Base-by-base conservation (phyloP, 2,113 vertebrate species). In the Pelecanus crispus region DNA sequence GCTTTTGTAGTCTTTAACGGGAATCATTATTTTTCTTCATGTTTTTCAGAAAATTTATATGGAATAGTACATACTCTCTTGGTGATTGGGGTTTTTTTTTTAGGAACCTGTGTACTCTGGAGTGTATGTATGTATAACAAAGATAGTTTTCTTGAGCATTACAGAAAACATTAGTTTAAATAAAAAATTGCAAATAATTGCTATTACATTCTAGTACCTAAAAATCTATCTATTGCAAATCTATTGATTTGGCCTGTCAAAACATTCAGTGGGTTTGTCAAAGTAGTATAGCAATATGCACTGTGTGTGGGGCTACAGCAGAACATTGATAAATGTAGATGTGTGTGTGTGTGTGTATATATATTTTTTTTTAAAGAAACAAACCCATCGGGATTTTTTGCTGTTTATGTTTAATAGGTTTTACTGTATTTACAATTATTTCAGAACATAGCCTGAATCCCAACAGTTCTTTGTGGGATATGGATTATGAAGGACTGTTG, bases 361-460 rank as follows among this genome's bases (percentile, higher is more conserved):
- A 8, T 2, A 29, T 78, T 71, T 45, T 47, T 72, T 65, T 67
- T 68, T 62, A 29, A 77, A 34, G 67, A 91, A 91, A 56, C 6
- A 47, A 68, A n/a, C 17, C 17, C 40, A 11, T 12, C 4, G 18
- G 52, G 22, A 61, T 80, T 81, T n/a, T 80, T 89, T 6, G 2
- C 36, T 70, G 36, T 59, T 77, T 19, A 5, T 61, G 24, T 90
- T 79, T 88, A 81, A 79, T 61, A 40, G 34, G 5, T 53, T 81
- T 88, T 74, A 70, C 45, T 73, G 21, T 92, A 55, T 92, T 91
- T 94, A 56, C 16, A 11, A 81, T 90, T 94, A 65, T 97, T 95
- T 88, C 95, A 97, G 96, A 96, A 59, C 13, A 38, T 47, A 93
- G 63, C 32, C 61, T 22, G 21, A 83, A 82, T 91, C 84, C 59